These are phyloP conservation scores for Lochmaea capreae DNA, from an alignment of 2,888 invertebrate species.

Conservation along the genomic window DNA sequence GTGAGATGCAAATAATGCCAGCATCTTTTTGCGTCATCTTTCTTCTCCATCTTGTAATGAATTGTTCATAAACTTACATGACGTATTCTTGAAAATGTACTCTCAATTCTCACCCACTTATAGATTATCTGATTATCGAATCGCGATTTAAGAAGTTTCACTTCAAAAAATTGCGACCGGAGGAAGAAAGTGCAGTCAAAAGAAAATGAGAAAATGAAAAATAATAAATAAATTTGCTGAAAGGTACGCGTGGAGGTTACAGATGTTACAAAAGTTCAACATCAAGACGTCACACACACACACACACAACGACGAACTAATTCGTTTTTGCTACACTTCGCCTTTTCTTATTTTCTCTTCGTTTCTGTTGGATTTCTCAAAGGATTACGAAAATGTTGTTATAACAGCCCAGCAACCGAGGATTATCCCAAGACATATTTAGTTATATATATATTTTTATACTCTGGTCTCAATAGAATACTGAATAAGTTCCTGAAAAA, in stretches of 20 bases:
- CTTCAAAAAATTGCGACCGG: too few species aligned
- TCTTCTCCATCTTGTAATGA: too few species aligned
- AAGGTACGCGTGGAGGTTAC: slow-evolving; percentile 51
- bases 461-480: neutral
- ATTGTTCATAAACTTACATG: too few species aligned
- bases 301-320: slow-evolving; percentile 46
- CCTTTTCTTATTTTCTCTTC: slow-evolving; percentile 38
- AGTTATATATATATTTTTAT: neutral
- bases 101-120: too few species aligned
- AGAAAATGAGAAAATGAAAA: slow-evolving; percentile 29
- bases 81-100: too few species aligned
- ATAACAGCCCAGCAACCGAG: slow-evolving; percentile 33
- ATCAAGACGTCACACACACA: slow-evolving; percentile 49
- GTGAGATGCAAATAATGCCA: too few species aligned
- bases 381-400: slow-evolving; percentile 47
- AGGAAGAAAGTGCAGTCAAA: slow-evolving; percentile 4
- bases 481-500: neutral
- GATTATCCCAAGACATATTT: slow-evolving; percentile 23
- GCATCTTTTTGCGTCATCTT: too few species aligned
- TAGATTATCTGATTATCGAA: too few species aligned
- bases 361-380: slow-evolving; percentile 47
- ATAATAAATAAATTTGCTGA: slow-evolving; percentile 33
- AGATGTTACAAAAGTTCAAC: slow-evolving; percentile 50
- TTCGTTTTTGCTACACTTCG: slow-evolving; percentile 49
- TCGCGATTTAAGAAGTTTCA: too few species aligned